A percentile compares a stretch with the other conserved stretches of the same genome.
These are phyloP conservation scores for Betta splendens DNA, from an alignment of 2,797 vertebrate species.

Conservation along the genomic window DNA sequence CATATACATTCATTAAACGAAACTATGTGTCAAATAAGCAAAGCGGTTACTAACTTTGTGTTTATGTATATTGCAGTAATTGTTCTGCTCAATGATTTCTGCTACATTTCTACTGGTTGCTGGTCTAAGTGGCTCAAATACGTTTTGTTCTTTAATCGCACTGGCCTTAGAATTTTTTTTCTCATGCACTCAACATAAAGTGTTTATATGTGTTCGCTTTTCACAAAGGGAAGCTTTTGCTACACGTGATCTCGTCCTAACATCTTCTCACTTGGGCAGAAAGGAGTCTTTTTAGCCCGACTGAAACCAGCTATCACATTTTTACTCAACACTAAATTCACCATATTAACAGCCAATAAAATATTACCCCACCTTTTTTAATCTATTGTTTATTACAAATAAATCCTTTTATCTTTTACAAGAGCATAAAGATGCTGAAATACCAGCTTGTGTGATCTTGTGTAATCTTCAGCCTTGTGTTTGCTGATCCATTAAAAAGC, in stretches of 20 bases:
- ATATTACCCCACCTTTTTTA: neutral
- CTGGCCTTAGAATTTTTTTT: neutral
- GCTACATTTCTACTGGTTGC: constrained; percentile 7
- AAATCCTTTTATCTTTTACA: too few species aligned
- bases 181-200: neutral
- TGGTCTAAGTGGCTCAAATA: constrained; percentile 30
- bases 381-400: constrained; percentile 2
- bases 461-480: too few species aligned
- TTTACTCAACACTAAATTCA: neutral
- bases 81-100: neutral
- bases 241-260: constrained; percentile 8
- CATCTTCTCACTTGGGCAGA: neutral
- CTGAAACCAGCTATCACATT: constrained; percentile 18
- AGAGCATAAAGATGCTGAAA: too few species aligned
- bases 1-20: too few species aligned
- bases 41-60: too few species aligned
- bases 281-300: neutral
- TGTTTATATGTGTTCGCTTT: neutral
- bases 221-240: constrained; percentile 28
- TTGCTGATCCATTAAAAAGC: too few species aligned
- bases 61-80: constrained; percentile 4
- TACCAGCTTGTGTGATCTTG: too few species aligned
- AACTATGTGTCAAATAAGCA: too few species aligned
- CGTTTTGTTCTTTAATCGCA: constrained; percentile 3
- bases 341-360: constrained; percentile 2